Base-by-base conservation (phyloP, 2,888 invertebrate species). In the Leistus spinibarbis region DNA sequence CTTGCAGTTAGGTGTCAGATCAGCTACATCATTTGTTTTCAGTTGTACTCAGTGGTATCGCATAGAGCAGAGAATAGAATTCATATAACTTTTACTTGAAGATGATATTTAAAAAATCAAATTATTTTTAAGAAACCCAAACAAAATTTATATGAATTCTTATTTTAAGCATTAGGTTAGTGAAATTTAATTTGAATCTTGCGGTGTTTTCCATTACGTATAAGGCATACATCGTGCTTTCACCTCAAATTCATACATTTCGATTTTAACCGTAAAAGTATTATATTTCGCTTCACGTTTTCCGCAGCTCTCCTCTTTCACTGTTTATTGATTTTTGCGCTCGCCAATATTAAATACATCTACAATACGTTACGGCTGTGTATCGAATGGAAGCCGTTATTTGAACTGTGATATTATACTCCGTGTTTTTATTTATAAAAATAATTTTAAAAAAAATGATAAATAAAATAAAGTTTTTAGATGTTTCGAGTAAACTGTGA, bases 391-490 rank as follows among this genome's bases (percentile, higher is more conserved):
- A 57, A 54, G 74, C 74, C 63, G 63, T 68, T 60, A 74, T 63
- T 74, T 68, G 68, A 69, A 74, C 74, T 74, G 74, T 74, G 74
- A 74, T 74, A 74, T 74, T 74, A 74, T 68, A 74, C 68, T 69
- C 73, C 73, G 73, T 73, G 40, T 40, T 40, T 73, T 74, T 66
- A 53, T 74, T 73, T 71, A 19, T 54, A 65, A 72, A 17, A 63
- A 66, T 63, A 20, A 17, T 66, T 40, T 74, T 54, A 74, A 40
- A 40, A 40, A 10, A 40, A 40, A 10, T 40, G 40, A 40, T 40
- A 40, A 40, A 40, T 40, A 40, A 40, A 40, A 40, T 10, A 40
- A 40, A 40, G 67, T 74, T 74, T 40, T 54, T 74, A 74, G 63
- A 74, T 68, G 67, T 74, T 67, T 74, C 74, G 67, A 74, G 74